These are phyloP conservation scores for Polypedilum vanderplanki DNA, from an alignment of 1,140 invertebrate species.

Conservation along the genomic window DNA sequence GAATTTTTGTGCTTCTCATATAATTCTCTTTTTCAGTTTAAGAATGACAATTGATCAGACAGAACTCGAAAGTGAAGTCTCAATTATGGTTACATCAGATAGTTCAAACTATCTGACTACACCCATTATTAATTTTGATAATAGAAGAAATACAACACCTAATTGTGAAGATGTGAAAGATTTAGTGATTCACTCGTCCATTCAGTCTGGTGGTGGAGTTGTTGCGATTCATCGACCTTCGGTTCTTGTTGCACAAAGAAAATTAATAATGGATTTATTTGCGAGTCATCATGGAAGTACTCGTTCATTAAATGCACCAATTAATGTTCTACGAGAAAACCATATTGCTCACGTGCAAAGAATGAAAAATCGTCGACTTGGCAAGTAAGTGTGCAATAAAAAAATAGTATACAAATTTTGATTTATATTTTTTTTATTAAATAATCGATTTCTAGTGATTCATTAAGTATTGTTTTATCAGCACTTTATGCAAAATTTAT, in stretches of 20 bases:
- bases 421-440: neutral
- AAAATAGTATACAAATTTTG: constrained; percentile 22
- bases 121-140: neutral
- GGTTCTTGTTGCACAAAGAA: constrained; percentile 33
- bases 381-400: constrained; percentile 32
- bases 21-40: neutral
- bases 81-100: neutral
- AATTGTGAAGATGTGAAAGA: neutral
- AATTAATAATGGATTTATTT: constrained; percentile 36
- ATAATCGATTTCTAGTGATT: constrained; percentile 42
- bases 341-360: constrained; percentile 18
- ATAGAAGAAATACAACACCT: constrained; percentile 31
- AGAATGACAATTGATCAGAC: neutral
- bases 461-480: constrained; percentile 54
- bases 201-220: neutral
- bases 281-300: constrained; percentile 29
- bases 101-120: neutral
- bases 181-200: neutral
- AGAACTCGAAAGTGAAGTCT: neutral
- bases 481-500: constrained; percentile 72
- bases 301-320: constrained; percentile 33
- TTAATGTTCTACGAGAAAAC: neutral
- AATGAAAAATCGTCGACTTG: constrained; percentile 30
- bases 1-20: neutral
- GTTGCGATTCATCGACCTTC: constrained; percentile 3